Base-by-base conservation (phyloP, 2,888 invertebrate genomes). In the Sminthurinus aureus region DNA sequence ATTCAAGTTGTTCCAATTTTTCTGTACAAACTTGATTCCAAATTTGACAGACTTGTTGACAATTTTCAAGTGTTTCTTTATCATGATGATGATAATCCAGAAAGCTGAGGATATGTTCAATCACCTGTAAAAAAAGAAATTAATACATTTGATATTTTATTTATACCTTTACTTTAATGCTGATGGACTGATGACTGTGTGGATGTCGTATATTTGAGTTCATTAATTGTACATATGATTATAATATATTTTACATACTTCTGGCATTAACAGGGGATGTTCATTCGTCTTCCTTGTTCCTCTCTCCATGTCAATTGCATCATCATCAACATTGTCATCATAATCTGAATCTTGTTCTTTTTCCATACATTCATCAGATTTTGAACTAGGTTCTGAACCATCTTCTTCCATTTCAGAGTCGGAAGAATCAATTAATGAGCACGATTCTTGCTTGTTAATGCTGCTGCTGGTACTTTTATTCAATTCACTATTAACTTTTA, bases 41-140 rank as follows among this genome's bases (percentile, higher is more conserved):
- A 50, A 12, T 20, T 2, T 38, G 20, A 52, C 52, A 76, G 1
- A 76, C 76, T n/a, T 20, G 15, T n/a, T n/a, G 51, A 22, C 76
- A 76, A 22, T 51, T 76, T 15, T 76, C 76, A 8, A 76, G 76
- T 15, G 76, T 76, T n/a, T 76, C 76, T 20, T 52, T 50, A 51
- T 76, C 76, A 15, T 52, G 76, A 20, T 52, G 76, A 20, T 52
- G 76, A n/a, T 20, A 76, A 52, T 76, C 76, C 13, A 76, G n/a
- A 20, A 52, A 52, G 51, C 20, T 76, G n/a, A 76, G n/a, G 18
- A 76, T n/a, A 8, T 76, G 76, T 51, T 76, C 76, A 51, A 76
- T 76, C 13, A 76, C 51, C 76, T 76, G 52, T 69, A 20, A 11
- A 24, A 3, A 24, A 24, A 69, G 18, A 12, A 6, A 22, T 20